Conservation (phyloP, 2,888 invertebrate genomes). For the Petrophora chlorosata region DNA sequence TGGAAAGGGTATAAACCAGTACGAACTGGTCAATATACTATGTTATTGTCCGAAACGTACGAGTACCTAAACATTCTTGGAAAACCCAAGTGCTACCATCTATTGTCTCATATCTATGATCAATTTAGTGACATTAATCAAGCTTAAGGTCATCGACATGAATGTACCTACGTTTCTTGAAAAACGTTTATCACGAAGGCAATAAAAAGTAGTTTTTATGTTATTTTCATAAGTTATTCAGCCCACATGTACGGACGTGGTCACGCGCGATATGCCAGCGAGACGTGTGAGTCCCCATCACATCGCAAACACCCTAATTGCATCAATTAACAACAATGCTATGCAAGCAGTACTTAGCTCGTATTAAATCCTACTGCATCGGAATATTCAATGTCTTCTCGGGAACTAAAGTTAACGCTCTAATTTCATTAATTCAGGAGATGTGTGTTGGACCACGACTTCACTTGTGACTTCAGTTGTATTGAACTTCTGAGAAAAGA, state of each 20-base stretch:
- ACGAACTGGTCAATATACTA: no score
- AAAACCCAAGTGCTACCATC: conserved; percentile 15
- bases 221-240: conserved; percentile 59
- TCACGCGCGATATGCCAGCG: conserved; percentile 46
- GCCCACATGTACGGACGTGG: conserved; percentile 53
- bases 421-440: conserved; percentile 6
- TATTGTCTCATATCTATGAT: conserved; percentile 19
- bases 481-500: no score
- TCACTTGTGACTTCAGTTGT: no score
- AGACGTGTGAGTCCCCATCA: conserved; percentile 51
- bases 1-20: conserved; percentile 3
- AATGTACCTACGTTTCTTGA: conserved; percentile 25
- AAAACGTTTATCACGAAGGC: conserved; percentile 25
- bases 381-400: conserved; percentile 56
- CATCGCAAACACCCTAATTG: conserved; percentile 57
- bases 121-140: conserved; percentile 21
- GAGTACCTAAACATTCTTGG: conserved; percentile 9
- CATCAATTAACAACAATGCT: conserved; percentile 58
- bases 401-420: conserved; percentile 32
- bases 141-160: conserved; percentile 32
- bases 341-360: conserved; percentile 47
- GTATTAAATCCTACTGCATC: conserved; percentile 58
- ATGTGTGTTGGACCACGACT: no score
- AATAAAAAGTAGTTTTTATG: conserved; percentile 46
- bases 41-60: not conserved